Evolutionary conservation across 2,113 vertebrate genomes (phyloP), one percentile per base, ranked within the genome.

Genomic region (Cromileptes altivelis): DNA sequence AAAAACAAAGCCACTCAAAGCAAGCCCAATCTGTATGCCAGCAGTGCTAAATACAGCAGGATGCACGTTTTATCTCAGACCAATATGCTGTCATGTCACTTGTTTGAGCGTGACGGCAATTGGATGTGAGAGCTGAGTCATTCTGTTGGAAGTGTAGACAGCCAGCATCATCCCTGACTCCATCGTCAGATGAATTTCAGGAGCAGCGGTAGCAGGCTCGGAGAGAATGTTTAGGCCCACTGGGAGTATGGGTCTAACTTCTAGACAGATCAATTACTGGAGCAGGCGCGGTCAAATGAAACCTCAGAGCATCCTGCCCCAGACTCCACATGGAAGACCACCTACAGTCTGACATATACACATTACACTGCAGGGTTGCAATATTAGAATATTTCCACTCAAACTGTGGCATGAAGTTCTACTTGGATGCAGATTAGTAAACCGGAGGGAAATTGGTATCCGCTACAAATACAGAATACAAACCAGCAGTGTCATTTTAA

Each of bases 101-200:
- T 30, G 65, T 83, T 67, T 57, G 80, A 61, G 58, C 17, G 70
- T 47, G 78, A 79, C 65, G 52, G 71, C 13, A 27, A 80, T 42
- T 75, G 70, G 56, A 87, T 79, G 74, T 25, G 76, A 83, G 84
- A 45, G 83, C 77, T 79, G 91, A 89, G 77, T 88, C 85, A 90
- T 68, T 67, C 79, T 75, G 64, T 82, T 61, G 60, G 61, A 82
- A 53, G 68, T 72, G 88, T 57, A 23, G 58, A 80, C 69, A 78
- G 78, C 53, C 75, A 18, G 57, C 77, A 33, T 83, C 78, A 57
- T 86, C 73, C 60, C 53, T 65, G 82, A 85, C 78, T 87, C 77
- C 69, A 49, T 55, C 75, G 56, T 84, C 82, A 69, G 70, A 80
- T 73, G 87, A 69, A 53, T 74, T 68, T 68, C 80, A 86, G 47